These are phyloP conservation scores for Gouania willdenowi DNA, from an alignment of 2,797 vertebrate genomes.

Conservation along the genomic window DNA sequence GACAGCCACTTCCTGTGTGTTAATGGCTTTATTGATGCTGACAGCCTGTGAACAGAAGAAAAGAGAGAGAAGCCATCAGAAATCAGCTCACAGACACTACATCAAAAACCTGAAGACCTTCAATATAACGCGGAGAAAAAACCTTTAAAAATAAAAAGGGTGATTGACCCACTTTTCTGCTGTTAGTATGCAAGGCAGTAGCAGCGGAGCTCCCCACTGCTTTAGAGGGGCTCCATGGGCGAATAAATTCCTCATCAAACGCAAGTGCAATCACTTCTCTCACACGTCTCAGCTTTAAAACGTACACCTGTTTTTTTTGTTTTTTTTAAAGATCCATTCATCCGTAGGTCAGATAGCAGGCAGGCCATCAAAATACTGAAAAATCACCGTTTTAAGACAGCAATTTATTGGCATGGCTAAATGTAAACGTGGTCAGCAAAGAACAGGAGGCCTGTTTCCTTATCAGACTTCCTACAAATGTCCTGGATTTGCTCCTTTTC, in stretches of 20 bases:
- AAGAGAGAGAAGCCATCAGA: constrained; percentile 13
- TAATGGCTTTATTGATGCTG: constrained; percentile 99
- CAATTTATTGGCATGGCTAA: not conserved
- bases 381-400: too few species aligned
- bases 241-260: constrained; percentile 19
- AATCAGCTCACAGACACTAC: constrained; percentile 21
- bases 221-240: constrained; percentile 20
- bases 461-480: constrained; percentile 63
- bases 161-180: constrained; percentile 56
- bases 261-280: constrained; percentile 12
- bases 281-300: not conserved
- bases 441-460: constrained; percentile 41
- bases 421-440: constrained; percentile 30
- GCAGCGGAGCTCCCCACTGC: constrained; percentile 22
- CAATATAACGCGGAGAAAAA: too few species aligned
- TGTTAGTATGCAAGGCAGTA: constrained; percentile 52
- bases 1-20: constrained; percentile 96
- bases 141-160: constrained; percentile 11
- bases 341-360: too few species aligned
- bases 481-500: constrained; percentile 39
- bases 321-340: too few species aligned
- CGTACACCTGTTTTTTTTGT: too few species aligned
- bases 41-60: constrained; percentile 80
- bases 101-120: constrained; percentile 16
- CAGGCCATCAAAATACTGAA: too few species aligned